Base-by-base conservation (phyloP, 2,888 invertebrate genomes). In the Tiphia femorata region DNA sequence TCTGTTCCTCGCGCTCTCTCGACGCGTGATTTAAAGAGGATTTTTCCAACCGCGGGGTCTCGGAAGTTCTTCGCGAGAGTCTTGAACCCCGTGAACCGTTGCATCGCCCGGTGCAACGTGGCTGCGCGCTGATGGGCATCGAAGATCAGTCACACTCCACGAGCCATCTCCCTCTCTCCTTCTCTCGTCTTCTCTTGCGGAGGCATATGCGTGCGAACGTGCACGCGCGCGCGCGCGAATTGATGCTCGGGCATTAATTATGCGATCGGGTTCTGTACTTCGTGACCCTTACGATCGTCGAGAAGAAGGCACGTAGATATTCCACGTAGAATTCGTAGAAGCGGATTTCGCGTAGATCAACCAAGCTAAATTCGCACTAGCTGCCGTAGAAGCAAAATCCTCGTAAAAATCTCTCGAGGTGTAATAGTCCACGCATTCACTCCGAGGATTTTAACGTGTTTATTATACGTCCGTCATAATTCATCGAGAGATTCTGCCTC, bases 221-320 rank as follows among this genome's bases (percentile, higher is more conserved):
- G 5, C 14, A 17, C 38, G 44, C 7, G 57, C 43, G 41, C 65
- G 72, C 70, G 78, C 71, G 79, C 73, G 80, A 81, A 81, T 81
- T 81, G 79, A 81, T 81, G 81, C 78, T 59, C 72, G 70, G 62
- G 77, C 79, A 81, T 81, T 79, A 80, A 80, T 81, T 81, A 80
- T 74, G 73, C 72, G 67, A 72, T 73, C 67, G 64, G 57, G 57
- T 50, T 62, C 48, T 51, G 57, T 17, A 44, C 29, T 57, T 27
- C 49, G 66, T 33, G 69, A 61, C 68, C 59, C 64, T 58, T 64
- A 60, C 65, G 62, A 44, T 63, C 68, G 69, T 72, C 70, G 64
- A 61, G 57, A 55, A 52, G 65, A 55, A 70, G 67, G 67, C 71
- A 69, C 53, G 64, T 54, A 46, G 8, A 6, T 44, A n/a, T n/a